Evolutionary conservation across 2,797 vertebrate species (phyloP), one percentile per base, ranked within the genome.

Genomic region (Phrynocephalus forsythii): DNA sequence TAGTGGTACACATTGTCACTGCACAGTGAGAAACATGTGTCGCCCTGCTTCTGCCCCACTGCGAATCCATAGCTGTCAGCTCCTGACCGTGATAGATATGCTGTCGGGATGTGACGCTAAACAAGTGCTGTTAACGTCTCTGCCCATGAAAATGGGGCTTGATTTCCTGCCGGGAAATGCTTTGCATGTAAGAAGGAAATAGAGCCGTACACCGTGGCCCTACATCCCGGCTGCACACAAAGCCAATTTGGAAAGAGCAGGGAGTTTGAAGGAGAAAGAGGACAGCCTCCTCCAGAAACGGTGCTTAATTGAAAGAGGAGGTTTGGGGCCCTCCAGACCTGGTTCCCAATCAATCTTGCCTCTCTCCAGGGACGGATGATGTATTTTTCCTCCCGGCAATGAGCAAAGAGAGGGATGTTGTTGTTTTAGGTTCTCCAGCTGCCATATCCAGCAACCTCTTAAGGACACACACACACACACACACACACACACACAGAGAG

Each of bases 291-390:
- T 75, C 26, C 48, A 10, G 71, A 75, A 90, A 56, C 11, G 16
- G 7, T 16, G 28, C 71, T 26, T 90, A 76, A 85, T 85, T 87
- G 69, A 76, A 69, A 72, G 69, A 81, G 76, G 52, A 79, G 69
- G 69, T 68, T 84, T 90, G 52, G 78, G 69, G 68, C 89, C 88
- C 63, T 69, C 72, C 63, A 18, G 82, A 33, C 82, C 26, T 52
- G 18, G 52, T 33, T 75, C 84, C 85, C 26, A 56, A 81, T 87
- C 82, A 87, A 76, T 84, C 75, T 84, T 69, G n/a, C 26, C 30
- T 72, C 67, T 87, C 85, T 81, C 88, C 28, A 20, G 85, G 85
- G 85, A 87, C 4, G 18, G 56, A 84, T 76, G 71, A 87, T 84
- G 77, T 68, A 87, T 90, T 84, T 84, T 87, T 81, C 77, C 83